Evolutionary conservation across 2,888 invertebrate genomes (phyloP).

Genomic region (Hypercompe scribonia): DNA sequence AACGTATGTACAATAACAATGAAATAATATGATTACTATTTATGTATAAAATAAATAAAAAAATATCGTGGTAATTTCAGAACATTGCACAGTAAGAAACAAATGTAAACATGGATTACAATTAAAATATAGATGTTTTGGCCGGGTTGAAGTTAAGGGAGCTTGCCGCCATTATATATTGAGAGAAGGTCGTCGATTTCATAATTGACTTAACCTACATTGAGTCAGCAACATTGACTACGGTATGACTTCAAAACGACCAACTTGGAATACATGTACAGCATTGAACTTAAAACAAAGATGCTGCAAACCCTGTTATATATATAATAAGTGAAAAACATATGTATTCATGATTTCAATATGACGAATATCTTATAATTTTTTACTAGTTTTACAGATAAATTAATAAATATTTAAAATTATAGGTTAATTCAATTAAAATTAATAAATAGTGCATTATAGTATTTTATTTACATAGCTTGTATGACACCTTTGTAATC

Average conservation of each 20-base stretch:
- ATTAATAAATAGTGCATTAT: background rate
- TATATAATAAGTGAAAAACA: background rate
- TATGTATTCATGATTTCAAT: background rate
- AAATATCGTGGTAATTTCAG: background rate
- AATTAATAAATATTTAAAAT: background rate
- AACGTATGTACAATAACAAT: constrained; percentile 11
- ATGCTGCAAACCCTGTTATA: background rate
- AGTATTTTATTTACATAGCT: background rate
- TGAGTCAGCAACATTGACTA: background rate
- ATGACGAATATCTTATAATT: background rate
- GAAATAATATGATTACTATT: constrained; percentile 1
- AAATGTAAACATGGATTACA: background rate
- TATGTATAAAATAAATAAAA: constrained; percentile 5
- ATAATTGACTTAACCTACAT: background rate
- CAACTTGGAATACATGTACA: background rate
- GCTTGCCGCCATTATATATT: background rate
- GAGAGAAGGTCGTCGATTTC: background rate
- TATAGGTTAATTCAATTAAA: background rate
- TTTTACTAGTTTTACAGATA: background rate
- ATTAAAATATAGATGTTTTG: background rate
- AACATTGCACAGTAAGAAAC: constrained; percentile 6
- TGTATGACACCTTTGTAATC: background rate
- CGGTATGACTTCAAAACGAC: background rate
- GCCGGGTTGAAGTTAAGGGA: background rate
- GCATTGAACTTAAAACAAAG: background rate